Conservation (phyloP, 1,140 invertebrate genomes). For the Trinorchestia longiramus region DNA sequence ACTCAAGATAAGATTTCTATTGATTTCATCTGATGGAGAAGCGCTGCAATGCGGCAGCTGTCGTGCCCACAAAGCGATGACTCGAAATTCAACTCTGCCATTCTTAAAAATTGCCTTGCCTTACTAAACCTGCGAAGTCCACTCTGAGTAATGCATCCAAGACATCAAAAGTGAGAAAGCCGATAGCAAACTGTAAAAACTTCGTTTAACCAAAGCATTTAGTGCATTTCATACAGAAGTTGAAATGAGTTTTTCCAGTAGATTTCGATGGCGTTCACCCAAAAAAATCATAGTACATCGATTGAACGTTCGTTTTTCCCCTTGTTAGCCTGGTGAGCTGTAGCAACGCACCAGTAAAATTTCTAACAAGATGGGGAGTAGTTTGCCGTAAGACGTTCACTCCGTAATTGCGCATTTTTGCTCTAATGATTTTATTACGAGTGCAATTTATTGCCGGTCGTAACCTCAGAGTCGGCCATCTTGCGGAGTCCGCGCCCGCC, state of each 20-base stretch:
- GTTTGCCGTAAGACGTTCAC: conserved; percentile 28
- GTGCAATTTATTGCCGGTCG: conserved; percentile 53
- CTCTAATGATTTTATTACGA: conserved; percentile 54
- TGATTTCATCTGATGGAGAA: conserved; percentile 36
- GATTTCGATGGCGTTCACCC: background rate
- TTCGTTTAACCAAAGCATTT: background rate
- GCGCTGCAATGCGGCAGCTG: background rate
- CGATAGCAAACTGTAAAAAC: too few species aligned
- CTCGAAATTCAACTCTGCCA: conserved; percentile 14
- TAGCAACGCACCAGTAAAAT: conserved; percentile 1
- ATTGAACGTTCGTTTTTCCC: background rate
- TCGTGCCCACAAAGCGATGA: background rate
- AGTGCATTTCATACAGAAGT: background rate
- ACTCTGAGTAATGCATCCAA: background rate
- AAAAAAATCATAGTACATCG: background rate
- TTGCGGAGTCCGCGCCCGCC: background rate
- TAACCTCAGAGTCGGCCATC: conserved; percentile 45
- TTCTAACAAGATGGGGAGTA: conserved; percentile 21
- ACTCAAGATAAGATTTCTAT: conserved; percentile 37
- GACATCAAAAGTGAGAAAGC: background rate
- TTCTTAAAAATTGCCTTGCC: background rate
- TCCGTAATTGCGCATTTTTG: conserved; percentile 49
- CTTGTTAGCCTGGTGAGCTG: background rate
- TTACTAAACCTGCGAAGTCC: background rate
- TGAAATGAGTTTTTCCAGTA: background rate